Evolutionary conservation across 2,888 invertebrate species (phyloP), one percentile per base, ranked within the genome.

Genomic region (Lissocephala sabroskyi): DNA sequence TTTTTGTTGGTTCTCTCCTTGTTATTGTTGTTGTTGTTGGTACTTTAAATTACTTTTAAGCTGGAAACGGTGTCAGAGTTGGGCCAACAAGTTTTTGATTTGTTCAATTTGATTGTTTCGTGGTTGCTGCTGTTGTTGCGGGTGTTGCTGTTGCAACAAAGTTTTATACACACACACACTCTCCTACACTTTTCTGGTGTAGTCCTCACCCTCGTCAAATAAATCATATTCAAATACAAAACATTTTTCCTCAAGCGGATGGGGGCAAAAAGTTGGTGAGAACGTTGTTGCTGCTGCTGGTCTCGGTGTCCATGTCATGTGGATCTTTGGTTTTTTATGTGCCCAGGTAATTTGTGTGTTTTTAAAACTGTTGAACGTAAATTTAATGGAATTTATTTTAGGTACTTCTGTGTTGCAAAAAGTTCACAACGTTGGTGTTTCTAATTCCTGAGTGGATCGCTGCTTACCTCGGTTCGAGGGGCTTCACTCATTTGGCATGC

Each of bases 161-260:
- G 56, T 75, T 75, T 47, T 41, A 50, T 52, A 6, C 6, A 35
- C 18, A 18, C 18, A 1, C 11, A 11, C 46, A 13, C 28, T n/a
- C 17, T 5, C 28, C 9, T 18, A 10, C 18, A 16, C 14, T 23
- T 17, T 11, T n/a, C n/a, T n/a, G n/a, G n/a, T n/a, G n/a, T 7
- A 14, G 35, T 4, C 41, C 40, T 9, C 39, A 23, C 28, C 49
- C 3, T 30, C 35, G 46, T 41, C 45, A 47, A 51, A 75, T 67
- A 75, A 75, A 67, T 67, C 76, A 68, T 66, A 71, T 68, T 61
- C 68, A 59, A 68, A 75, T 75, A 61, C 73, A 43, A 52, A 71
- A 68, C 61, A 36, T n/a, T 36, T 36, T 39, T 13, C n/a, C 10
- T 32, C 13, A 32, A 32, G 13, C 32, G 11, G 23, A 23, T 3